Evolutionary conservation across 2,113 vertebrate genomes (phyloP).

Genomic region (Sander lucioperca): DNA sequence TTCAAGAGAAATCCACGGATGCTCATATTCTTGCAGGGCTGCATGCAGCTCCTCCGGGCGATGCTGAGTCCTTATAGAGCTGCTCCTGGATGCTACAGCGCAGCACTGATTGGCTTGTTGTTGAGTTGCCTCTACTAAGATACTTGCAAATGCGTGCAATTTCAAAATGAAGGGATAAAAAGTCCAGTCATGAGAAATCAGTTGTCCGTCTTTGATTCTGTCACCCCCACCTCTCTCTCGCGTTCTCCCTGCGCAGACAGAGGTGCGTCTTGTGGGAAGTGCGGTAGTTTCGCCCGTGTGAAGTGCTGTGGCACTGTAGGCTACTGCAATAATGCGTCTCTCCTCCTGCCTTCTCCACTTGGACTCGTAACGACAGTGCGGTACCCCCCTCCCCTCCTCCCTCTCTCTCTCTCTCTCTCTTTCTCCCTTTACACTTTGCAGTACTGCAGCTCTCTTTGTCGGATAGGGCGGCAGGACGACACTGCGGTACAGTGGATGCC

Average conservation of each 20-base stretch:
- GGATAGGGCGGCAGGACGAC: slow-evolving; percentile 77
- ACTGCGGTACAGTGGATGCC: slow-evolving; percentile 81
- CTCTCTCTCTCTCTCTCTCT: not conserved
- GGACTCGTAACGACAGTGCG: slow-evolving; percentile 81
- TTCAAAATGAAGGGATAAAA: slow-evolving; percentile 33
- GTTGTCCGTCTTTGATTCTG: slow-evolving; percentile 18
- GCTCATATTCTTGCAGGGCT: slow-evolving; percentile 31
- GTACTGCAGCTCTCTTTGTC: slow-evolving; percentile 79
- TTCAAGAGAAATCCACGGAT: slow-evolving; percentile 33
- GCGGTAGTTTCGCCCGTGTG: slow-evolving; percentile 49
- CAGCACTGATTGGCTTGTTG: slow-evolving; percentile 51
- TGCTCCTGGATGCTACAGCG: slow-evolving; percentile 48
- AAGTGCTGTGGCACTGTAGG: slow-evolving; percentile 62
- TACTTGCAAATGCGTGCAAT: slow-evolving; percentile 34
- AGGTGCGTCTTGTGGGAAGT: slow-evolving; percentile 32
- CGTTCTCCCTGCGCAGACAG: slow-evolving; percentile 15
- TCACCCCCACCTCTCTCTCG: slow-evolving; percentile 18
- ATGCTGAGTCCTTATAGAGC: slow-evolving; percentile 37
- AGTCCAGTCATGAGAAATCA: slow-evolving; percentile 50
- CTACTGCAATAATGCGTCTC: slow-evolving; percentile 86
- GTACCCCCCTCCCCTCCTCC: slow-evolving; percentile 46
- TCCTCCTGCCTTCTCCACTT: slow-evolving; percentile 71
- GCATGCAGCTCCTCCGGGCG: slow-evolving; percentile 51
- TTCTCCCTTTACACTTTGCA: slow-evolving; percentile 73
- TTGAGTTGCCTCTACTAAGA: slow-evolving; percentile 42